phyloP scores from a whole-genome alignment of 2,797 vertebrate genomes.

The Prionace glauca region DNA sequence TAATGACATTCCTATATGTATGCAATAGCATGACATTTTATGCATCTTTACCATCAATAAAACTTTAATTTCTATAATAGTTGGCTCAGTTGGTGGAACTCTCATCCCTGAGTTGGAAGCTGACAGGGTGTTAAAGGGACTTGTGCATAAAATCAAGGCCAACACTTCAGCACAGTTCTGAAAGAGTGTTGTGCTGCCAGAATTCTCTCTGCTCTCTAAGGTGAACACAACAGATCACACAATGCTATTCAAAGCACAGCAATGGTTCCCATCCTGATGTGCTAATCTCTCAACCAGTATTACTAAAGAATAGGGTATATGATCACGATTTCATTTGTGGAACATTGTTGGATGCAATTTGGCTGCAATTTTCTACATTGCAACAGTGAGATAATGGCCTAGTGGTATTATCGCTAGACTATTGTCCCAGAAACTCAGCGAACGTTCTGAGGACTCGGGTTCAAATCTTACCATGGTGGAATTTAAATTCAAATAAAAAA shows the following conservation, averaged over 20 bases:
- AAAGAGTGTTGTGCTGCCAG: not conserved
- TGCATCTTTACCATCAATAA: not conserved
- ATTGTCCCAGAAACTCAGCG: no score
- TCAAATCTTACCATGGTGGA: no score
- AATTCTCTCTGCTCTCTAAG: not conserved
- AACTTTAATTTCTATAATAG: not conserved
- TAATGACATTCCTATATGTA: not conserved
- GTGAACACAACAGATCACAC: not conserved
- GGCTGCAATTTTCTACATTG: not conserved
- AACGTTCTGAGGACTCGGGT: no score
- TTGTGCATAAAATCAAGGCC: not conserved
- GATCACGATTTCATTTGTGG: not conserved
- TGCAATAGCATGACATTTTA: not conserved
- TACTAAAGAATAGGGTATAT: not conserved
- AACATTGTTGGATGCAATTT: not conserved
- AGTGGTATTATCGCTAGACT: no score
- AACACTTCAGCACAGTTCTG: not conserved
- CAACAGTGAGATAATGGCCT: not conserved
- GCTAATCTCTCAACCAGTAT: not conserved
- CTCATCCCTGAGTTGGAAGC: not conserved
- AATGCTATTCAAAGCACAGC: not conserved
- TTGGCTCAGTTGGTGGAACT: not conserved
- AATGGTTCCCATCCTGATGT: not conserved
- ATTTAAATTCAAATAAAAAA: no score
- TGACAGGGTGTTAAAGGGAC: not conserved